phyloP scores from a whole-genome alignment of 2,888 invertebrate species.

The Eutolmus rufibarbis region DNA sequence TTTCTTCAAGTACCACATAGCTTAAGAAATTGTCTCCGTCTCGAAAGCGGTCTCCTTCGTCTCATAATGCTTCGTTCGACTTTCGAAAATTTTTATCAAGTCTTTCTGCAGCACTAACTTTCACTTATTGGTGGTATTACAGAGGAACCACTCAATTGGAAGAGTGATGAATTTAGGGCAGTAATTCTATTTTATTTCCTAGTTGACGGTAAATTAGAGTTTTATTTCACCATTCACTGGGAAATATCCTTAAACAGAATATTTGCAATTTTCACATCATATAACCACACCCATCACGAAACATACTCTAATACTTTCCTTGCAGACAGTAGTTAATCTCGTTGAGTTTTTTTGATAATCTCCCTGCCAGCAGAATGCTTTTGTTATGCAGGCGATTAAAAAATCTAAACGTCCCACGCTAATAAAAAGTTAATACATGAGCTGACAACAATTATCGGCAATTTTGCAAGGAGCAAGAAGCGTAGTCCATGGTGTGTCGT shows the following conservation, averaged over 20 bases:
- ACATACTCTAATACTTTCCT: background rate
- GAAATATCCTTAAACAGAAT: background rate
- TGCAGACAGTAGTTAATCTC: background rate
- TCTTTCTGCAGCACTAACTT: background rate
- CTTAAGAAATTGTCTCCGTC: slow-evolving; percentile 5
- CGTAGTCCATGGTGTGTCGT: background rate
- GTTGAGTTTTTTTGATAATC: background rate
- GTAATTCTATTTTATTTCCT: background rate
- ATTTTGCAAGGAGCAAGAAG: background rate
- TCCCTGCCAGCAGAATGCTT: background rate
- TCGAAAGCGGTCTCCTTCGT: background rate
- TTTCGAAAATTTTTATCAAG: background rate
- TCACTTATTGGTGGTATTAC: background rate
- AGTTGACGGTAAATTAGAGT: background rate
- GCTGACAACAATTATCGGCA: background rate
- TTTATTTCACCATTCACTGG: background rate
- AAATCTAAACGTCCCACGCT: background rate
- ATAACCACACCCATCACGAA: background rate
- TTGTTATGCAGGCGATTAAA: background rate
- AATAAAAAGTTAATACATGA: background rate
- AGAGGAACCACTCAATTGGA: background rate
- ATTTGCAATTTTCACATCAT: background rate
- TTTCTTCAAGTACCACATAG: background rate
- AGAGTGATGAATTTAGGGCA: background rate
- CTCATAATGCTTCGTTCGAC: background rate